These are phyloP conservation scores for Drosophila parthenogenetica DNA, from an alignment of 2,888 invertebrate species.

Conservation along the genomic window DNA sequence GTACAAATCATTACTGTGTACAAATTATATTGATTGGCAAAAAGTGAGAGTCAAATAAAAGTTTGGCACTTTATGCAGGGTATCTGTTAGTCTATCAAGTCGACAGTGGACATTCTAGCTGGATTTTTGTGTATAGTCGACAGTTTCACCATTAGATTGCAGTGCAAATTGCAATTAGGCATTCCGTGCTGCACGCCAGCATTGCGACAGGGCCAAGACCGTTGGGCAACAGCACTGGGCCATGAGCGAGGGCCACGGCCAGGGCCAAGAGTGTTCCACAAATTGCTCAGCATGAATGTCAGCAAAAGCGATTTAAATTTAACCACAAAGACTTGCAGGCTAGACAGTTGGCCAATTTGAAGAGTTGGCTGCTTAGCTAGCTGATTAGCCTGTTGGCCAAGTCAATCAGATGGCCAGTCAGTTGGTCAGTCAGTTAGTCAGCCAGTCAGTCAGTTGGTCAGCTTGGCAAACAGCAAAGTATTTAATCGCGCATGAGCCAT, in stretches of 20 bases:
- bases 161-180: conserved; percentile 57
- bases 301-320: conserved; percentile 14
- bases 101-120: too few species aligned
- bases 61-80: neutral
- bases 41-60: too few species aligned
- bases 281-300: conserved; percentile 16
- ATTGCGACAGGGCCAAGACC: conserved; percentile 17
- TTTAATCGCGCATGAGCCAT: conserved; percentile 58
- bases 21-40: too few species aligned
- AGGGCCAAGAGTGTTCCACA: neutral
- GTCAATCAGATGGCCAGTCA: neutral
- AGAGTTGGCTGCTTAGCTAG: conserved; percentile 1
- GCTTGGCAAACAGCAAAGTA: conserved; percentile 54
- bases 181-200: conserved; percentile 47
- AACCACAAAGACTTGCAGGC: neutral
- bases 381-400: conserved; percentile 16
- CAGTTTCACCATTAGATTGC: conserved; percentile 29
- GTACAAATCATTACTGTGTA: too few species aligned
- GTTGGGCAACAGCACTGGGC: conserved; percentile 12
- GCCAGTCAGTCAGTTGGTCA: conserved; percentile 21
- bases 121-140: neutral
- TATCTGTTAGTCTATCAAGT: neutral
- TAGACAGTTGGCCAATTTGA: neutral
- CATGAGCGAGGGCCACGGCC: neutral
- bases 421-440: conserved; percentile 8